Percentiles rank a stretch among this genome's conserved stretches.
Evolutionary conservation across 2,113 vertebrate species (phyloP).

Genomic region (Anolis sagrei): DNA sequence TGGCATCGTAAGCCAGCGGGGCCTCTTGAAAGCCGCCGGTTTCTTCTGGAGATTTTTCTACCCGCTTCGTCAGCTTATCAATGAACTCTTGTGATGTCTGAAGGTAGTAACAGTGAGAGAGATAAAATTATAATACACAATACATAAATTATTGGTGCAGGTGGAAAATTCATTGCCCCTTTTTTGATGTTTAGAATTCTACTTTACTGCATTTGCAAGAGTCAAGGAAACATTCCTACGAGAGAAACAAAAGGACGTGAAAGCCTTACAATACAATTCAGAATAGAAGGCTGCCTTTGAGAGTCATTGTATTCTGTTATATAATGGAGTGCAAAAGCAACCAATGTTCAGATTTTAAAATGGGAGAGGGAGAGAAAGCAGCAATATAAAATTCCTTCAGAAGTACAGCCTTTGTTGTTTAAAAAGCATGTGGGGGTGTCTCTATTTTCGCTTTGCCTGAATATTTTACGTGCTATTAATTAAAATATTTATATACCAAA

Average conservation of each 20-base stretch:
- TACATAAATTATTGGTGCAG: neutral
- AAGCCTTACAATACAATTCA: neutral
- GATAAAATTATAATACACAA: fast-evolving
- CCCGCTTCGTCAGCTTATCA: constrained; percentile 86
- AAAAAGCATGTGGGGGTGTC: neutral
- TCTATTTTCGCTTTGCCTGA: neutral
- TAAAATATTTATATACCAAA: neutral
- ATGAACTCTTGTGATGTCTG: constrained; percentile 96
- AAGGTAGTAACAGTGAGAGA: fast-evolving
- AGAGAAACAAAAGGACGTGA: neutral
- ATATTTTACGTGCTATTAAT: neutral
- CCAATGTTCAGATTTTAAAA: neutral
- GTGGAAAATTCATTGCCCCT: neutral
- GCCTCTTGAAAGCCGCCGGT: constrained; percentile 95
- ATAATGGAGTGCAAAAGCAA: neutral
- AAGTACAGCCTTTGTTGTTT: neutral
- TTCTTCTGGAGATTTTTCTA: constrained; percentile 92
- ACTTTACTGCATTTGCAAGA: neutral
- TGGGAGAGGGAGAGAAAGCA: neutral
- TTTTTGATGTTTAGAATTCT: too few relatives aligned
- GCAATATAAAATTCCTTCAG: neutral
- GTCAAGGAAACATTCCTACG: too few relatives aligned
- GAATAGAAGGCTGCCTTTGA: neutral
- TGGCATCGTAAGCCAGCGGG: constrained; percentile 91
- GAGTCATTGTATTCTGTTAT: neutral